Conservation (phyloP, 2,888 invertebrate genomes). For the Hypselothyrea guttata region DNA sequence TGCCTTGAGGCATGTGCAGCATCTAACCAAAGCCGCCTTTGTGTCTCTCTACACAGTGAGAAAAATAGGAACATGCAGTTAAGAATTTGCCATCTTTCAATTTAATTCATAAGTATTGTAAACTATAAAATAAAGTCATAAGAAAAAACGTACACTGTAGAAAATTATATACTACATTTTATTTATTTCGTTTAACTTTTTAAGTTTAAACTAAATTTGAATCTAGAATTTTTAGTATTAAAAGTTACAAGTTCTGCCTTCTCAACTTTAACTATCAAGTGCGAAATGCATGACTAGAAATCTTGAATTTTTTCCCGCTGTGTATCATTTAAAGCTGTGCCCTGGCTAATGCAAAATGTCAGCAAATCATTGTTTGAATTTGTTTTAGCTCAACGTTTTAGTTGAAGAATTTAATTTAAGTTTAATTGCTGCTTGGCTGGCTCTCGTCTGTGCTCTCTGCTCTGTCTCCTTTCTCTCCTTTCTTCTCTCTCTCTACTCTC, state of each 20-base stretch:
- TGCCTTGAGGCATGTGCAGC: slow-evolving; percentile 70
- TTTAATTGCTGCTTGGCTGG: slow-evolving; percentile 68
- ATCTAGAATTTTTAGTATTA: too few species aligned
- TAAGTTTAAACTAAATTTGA: too few species aligned
- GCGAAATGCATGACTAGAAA: not conserved
- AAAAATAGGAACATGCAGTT: too few species aligned
- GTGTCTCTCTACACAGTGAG: slow-evolving; percentile 23
- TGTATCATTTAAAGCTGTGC: slow-evolving; percentile 7
- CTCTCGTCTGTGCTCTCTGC: slow-evolving; percentile 25
- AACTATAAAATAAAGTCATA: too few species aligned
- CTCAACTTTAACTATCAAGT: too few species aligned
- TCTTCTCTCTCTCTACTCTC: slow-evolving; percentile 42
- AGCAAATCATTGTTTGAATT: slow-evolving; percentile 19
- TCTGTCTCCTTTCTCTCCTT: slow-evolving; percentile 43
- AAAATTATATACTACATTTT: too few species aligned
- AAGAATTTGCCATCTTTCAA: too few species aligned
- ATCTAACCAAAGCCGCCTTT: slow-evolving; percentile 27
- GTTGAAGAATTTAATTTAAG: slow-evolving; percentile 21
- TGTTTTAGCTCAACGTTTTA: not conserved
- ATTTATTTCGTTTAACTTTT: too few species aligned
- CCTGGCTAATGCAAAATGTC: slow-evolving; percentile 51
- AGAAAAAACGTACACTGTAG: too few species aligned
- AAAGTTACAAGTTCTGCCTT: too few species aligned
- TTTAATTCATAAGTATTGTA: too few species aligned
- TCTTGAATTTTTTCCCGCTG: too few species aligned